Evolutionary conservation across 2,113 vertebrate species (phyloP).

Genomic region (Aythya baeri): DNA sequence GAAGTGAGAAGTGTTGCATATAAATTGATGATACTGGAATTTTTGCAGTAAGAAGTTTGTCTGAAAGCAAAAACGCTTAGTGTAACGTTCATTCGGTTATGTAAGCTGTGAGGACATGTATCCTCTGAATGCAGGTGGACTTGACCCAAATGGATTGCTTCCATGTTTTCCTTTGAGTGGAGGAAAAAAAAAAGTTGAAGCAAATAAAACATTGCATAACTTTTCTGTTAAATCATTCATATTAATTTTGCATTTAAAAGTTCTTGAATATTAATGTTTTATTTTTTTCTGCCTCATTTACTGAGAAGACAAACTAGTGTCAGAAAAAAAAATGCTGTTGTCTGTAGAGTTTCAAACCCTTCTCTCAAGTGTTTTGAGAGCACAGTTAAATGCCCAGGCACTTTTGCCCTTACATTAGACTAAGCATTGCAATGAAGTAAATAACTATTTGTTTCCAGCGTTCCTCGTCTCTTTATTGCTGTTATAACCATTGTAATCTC

Average conservation of each 20-base stretch:
- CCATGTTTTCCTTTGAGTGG: not conserved
- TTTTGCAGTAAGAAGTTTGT: not conserved
- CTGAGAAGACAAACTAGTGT: not conserved
- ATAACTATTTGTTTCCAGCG: constrained; percentile 25
- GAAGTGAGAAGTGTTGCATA: not conserved
- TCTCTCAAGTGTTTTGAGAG: not conserved
- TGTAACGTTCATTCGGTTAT: not conserved
- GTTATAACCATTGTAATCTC: constrained; percentile 47
- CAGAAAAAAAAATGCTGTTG: not conserved
- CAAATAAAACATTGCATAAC: not conserved
- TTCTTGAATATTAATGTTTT: not conserved
- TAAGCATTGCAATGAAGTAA: not conserved
- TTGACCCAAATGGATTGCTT: not conserved
- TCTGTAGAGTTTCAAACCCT: not conserved
- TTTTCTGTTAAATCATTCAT: not conserved
- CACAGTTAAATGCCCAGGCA: not conserved
- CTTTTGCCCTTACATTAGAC: not conserved
- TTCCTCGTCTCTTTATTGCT: constrained; percentile 33
- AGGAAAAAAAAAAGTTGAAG: not conserved
- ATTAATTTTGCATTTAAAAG: not conserved
- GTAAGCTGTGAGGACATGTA: not conserved
- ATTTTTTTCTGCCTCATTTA: not conserved
- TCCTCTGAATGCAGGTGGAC: not conserved
- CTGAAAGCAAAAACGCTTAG: not conserved
- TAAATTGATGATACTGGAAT: not conserved